Base-by-base conservation (phyloP, 2,797 vertebrate genomes). In the Phylloscopus collybita region DNA sequence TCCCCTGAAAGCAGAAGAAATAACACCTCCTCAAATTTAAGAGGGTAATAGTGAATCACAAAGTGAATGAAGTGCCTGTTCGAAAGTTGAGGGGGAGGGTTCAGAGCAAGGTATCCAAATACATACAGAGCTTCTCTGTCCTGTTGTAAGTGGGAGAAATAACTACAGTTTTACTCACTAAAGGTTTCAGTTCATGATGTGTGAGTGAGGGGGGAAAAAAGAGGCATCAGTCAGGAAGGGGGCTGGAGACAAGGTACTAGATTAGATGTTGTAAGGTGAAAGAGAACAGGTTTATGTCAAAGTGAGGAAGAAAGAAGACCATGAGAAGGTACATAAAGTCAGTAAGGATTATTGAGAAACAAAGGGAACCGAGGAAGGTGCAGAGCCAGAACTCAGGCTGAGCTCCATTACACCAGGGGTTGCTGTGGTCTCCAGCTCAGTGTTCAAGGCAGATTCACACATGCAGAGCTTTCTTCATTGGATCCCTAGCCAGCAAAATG, bases 1-100 rank as follows among this genome's bases (percentile, higher is more conserved):
- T 80, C 30, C 26, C 10, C 34, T 91, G 47, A 91, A 92, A 95
- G 64, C 65, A 60, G 34, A 80, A 82, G 25, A 45, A 91, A 25
- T 72, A 88, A 53, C 13, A 40, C 14, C 16, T 61, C 16, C 29
- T 90, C 34, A 86, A 69, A 81, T 65, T 59, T 83, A 54, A 80
- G 53, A 51, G 19, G 34, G 13, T 57, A 3, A 3, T 44, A 47
- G 32, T 29, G 19, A 40, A 59, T 53, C n/a, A 27, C 40, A 30
- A 71, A 38, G n/a, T 64, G 25, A 45, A 40, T 54, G 25, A 69
- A 59, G 29, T 62, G 29, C 21, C 30, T 73, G 5, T 16, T 70
- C 53, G 36, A n/a, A 66, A 60, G 32, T 9, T 91, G 57, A 79
- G 44, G 17, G 53, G 10, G 3, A 16, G 11, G 3, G 3, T 74